These are phyloP conservation scores for Acholoe squamosa DNA, from an alignment of 2,888 invertebrate species.

Conservation along the genomic window DNA sequence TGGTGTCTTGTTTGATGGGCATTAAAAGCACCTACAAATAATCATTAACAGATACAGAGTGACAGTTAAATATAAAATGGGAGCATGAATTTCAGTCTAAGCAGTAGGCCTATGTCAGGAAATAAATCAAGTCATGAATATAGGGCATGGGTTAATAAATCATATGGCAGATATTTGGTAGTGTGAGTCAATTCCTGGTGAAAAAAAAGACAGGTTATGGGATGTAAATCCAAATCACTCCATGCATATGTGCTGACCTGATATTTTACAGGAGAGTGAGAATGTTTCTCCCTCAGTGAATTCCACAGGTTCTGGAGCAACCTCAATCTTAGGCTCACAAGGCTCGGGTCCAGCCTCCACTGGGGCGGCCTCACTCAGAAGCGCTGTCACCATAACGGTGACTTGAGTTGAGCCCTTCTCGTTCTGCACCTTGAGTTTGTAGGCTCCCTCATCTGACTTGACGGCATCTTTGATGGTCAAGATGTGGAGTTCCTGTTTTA, in stretches of 20 bases:
- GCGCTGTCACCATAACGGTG: constrained; percentile 35
- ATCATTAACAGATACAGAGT: no score
- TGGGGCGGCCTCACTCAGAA: not conserved
- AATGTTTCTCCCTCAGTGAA: constrained; percentile 66
- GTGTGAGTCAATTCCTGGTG: no score
- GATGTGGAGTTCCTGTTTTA: constrained; percentile 56
- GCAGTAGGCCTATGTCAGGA: not conserved
- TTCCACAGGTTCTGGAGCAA: constrained; percentile 62
- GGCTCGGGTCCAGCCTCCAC: not conserved
- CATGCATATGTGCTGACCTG: constrained; percentile 58
- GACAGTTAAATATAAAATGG: no score
- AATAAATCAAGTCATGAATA: no score
- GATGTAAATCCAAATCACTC: not conserved
- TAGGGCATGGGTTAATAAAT: no score
- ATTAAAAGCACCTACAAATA: no score
- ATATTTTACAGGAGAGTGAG: constrained; percentile 62
- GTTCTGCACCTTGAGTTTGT: constrained; percentile 68
- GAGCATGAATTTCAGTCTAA: no score
- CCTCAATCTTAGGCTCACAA: constrained; percentile 26
- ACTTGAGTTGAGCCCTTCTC: constrained; percentile 62
- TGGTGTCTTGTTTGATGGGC: not conserved
- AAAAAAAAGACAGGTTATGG: not conserved
- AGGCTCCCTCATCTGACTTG: constrained; percentile 67
- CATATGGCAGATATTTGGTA: no score
- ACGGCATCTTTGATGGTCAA: constrained; percentile 66